A percentile compares a stretch with the other conserved stretches of the same genome.
Evolutionary conservation across 2,113 vertebrate genomes (phyloP).

Genomic region (Festucalex cinctus): DNA sequence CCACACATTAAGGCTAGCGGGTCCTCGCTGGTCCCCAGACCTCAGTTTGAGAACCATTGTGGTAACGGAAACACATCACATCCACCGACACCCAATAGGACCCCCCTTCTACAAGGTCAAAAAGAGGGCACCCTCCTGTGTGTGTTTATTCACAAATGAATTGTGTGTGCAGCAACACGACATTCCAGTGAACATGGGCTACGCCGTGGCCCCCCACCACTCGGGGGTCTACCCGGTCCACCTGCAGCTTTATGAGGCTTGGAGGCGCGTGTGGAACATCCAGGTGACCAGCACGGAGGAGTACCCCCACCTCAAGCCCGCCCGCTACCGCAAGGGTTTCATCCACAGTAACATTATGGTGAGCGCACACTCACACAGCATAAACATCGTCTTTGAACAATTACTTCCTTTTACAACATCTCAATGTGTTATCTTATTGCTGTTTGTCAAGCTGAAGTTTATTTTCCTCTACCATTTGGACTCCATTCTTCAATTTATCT

Average conservation of each 20-base stretch:
- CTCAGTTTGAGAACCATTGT: slow-evolving; percentile 6
- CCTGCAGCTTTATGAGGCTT: slow-evolving; percentile 92
- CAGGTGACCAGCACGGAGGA: slow-evolving; percentile 95
- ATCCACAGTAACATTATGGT: slow-evolving; percentile 94
- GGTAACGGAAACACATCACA: slow-evolving; percentile 36
- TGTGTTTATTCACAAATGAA: slow-evolving; percentile 29
- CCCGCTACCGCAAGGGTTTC: slow-evolving; percentile 89
- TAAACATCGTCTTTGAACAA: neutral
- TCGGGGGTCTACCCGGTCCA: slow-evolving; percentile 96
- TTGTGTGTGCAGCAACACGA: slow-evolving; percentile 80
- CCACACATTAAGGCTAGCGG: neutral
- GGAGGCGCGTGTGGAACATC: slow-evolving; percentile 95
- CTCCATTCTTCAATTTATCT: neutral
- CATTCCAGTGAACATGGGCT: slow-evolving; percentile 92
- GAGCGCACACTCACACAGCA: slow-evolving; percentile 33
- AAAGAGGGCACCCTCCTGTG: neutral
- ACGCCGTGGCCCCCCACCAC: slow-evolving; percentile 94
- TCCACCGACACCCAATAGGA: neutral
- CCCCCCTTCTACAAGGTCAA: slow-evolving; percentile 43
- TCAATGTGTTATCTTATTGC: too few relatives aligned
- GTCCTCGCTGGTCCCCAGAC: neutral
- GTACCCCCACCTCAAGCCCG: slow-evolving; percentile 95
- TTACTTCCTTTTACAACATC: too few relatives aligned
- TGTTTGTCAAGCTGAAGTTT: too few relatives aligned
- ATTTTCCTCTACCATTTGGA: too few relatives aligned